These are phyloP conservation scores for Eilema caniola DNA, from an alignment of 2,888 invertebrate genomes.

Conservation along the genomic window DNA sequence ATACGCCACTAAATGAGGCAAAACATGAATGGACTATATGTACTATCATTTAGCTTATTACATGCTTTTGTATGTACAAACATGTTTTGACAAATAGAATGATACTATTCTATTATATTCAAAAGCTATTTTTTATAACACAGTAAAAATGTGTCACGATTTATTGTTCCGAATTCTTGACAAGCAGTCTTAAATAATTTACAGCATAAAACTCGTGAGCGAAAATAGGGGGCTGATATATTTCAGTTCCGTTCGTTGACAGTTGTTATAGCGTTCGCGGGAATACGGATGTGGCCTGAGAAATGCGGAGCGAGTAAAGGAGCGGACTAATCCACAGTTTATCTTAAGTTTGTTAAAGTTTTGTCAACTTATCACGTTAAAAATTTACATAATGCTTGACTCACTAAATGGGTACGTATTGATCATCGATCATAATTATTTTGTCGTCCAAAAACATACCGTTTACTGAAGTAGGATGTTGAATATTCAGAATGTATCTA, in stretches of 20 bases:
- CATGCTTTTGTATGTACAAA: no score
- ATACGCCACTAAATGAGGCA: no score
- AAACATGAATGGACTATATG: no score
- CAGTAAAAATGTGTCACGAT: neutral
- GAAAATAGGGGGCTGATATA: neutral
- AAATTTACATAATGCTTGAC: no score
- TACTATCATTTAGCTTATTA: no score
- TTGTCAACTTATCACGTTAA: neutral
- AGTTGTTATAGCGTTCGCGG: neutral
- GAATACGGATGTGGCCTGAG: neutral
- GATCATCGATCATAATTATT: no score
- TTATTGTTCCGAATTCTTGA: neutral
- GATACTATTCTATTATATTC: no score
- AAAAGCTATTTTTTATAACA: neutral
- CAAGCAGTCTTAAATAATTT: neutral
- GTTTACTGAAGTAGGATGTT: no score
- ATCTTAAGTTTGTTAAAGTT: neutral
- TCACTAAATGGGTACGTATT: no score
- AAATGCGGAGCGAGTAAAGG: neutral
- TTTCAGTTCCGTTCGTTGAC: constrained; percentile 2
- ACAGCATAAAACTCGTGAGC: neutral
- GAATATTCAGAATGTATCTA: no score
- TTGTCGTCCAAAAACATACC: no score
- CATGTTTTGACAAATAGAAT: no score
- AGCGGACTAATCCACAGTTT: neutral